Conservation (phyloP, 2,797 vertebrate species). For the Sphaeramia orbicularis region DNA sequence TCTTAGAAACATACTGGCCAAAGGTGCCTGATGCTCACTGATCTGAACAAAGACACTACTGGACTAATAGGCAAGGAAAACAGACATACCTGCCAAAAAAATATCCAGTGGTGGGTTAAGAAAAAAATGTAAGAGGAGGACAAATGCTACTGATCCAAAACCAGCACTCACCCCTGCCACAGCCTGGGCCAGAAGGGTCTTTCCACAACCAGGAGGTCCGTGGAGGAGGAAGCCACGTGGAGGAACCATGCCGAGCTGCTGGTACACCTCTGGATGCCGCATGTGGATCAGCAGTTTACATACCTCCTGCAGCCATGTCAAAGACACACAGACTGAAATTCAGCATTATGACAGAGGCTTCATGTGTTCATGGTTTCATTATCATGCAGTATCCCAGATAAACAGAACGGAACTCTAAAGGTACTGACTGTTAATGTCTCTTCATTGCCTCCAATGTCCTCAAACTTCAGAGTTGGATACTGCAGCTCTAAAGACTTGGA, state of each 20-base stretch:
- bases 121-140: background rate
- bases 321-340: background rate
- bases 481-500: constrained; percentile 84
- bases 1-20: no score
- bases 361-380: no score
- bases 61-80: no score
- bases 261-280: constrained; percentile 94
- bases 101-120: no score
- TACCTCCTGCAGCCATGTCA: constrained; percentile 85
- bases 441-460: constrained; percentile 94
- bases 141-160: background rate
- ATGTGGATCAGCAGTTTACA: constrained; percentile 95
- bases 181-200: constrained; percentile 94
- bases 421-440: constrained; percentile 87
- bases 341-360: no score
- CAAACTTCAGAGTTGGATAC: constrained; percentile 88
- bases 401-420: background rate
- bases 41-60: no score
- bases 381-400: no score
- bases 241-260: constrained; percentile 91
- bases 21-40: no score
- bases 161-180: constrained; percentile 91
- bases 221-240: constrained; percentile 94
- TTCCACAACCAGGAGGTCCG: constrained; percentile 96
- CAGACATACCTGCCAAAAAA: no score